Conservation (phyloP, 2,797 vertebrate genomes). For the Oceanodroma leucorhoa region DNA sequence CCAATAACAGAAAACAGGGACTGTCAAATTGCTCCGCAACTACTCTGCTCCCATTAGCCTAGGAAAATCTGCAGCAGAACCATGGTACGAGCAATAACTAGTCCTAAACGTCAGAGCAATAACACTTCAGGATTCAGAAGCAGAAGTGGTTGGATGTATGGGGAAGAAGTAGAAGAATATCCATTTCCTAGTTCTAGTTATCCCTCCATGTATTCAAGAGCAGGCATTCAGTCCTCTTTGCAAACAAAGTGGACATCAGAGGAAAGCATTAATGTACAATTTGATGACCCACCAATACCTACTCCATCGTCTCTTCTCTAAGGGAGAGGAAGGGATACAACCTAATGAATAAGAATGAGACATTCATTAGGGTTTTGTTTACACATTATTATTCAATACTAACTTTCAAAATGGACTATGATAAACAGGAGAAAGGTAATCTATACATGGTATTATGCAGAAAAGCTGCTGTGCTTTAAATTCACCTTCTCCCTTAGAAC, state of each 20-base stretch:
- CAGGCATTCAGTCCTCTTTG: not conserved
- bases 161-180: not conserved
- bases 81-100: not conserved
- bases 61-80: not conserved
- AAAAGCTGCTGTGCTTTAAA: constrained; percentile 25
- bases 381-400: constrained; percentile 54
- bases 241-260: not conserved
- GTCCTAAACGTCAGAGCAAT: not conserved
- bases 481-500: constrained; percentile 21
- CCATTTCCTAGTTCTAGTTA: not conserved
- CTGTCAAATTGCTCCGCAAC: not conserved
- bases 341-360: constrained; percentile 39
- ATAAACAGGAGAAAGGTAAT: constrained; percentile 29
- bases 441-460: not conserved
- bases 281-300: not conserved
- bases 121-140: not conserved
- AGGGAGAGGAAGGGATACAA: not conserved
- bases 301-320: not conserved
- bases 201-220: not conserved
- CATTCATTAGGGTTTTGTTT: constrained; percentile 43
- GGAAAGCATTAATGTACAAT: not conserved
- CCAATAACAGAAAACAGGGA: not conserved
- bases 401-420: constrained; percentile 19
- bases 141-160: not conserved
- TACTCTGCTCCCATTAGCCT: not conserved